Base-by-base conservation (phyloP, 2,888 invertebrate genomes). In the Aquatica leii region DNA sequence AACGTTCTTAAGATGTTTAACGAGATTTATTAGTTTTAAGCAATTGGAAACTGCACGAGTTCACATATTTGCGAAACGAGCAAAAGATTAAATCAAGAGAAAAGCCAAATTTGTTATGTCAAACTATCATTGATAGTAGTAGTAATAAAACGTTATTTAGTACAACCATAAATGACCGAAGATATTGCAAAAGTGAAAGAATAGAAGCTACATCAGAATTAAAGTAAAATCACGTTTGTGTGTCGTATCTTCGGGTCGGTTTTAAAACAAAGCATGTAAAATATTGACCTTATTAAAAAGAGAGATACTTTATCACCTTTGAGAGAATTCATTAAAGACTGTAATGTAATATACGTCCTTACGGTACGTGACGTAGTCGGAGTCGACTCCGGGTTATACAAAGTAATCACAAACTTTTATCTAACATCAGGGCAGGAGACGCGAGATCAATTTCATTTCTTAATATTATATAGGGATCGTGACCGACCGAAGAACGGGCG, bases 391-490 rank as follows among this genome's bases (percentile, higher is more conserved):
- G 69, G 67, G 70, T 72, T 73, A 74, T 71, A 74, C 75, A 74
- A 79, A 79, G 78, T 78, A 79, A 79, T 79, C 79, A 78, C 75
- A 78, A 79, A 78, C 77, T 79, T 79, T 78, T 78, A 78, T 79
- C 78, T 78, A 77, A 73, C 73, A 77, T 76, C 76, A 69, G 72
- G 69, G 72, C 68, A 72, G 71, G 73, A 73, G 74, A 73, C 74
- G 71, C 70, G 71, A 71, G 78, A 80, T 80, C 80, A 80, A 80
- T 80, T 80, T 80, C 80, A 78, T 79, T 80, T 80, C 79, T 79
- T 78, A 79, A 78, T 79, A 78, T 79, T 79, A 79, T 80, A 80
- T 80, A 77, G 79, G 78, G 77, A 77, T 79, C 80, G 80, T 80
- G 80, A 79, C 80, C 78, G 75, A 75, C 71, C 74, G 74, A 70